Evolutionary conservation across 2,797 vertebrate genomes (phyloP), one percentile per base, ranked within the genome.

Genomic region (Melanotaenia parkinsoni): DNA sequence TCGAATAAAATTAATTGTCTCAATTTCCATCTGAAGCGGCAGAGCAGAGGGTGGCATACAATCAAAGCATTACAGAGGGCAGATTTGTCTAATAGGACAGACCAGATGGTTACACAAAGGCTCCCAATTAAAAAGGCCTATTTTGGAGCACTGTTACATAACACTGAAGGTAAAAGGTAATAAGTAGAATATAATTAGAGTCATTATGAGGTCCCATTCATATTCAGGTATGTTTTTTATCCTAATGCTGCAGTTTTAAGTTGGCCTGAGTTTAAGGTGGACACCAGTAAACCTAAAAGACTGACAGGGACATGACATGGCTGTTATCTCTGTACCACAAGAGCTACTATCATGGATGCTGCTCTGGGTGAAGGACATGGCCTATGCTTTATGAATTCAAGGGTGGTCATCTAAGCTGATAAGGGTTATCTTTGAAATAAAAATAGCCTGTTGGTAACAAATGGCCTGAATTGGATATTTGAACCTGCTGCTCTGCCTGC

Each of bases 401-500:
- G 76, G 80, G 77, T 88, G 82, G 84, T 81, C 85, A 83, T 89
- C 84, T 67, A 58, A 43, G 82, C 85, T 72, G 85, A 89, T 86
- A 82, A 76, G 60, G 83, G 79, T 86, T 86, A 86, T 85, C 81
- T 77, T 56, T 0, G 20, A 53, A 78, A 86, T 91, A 91, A 89
- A 88, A 89, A 90, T 90, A 91, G 81, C 64, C 53, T 2, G 35
- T 53, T 71, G 30, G 68, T 65, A 76, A 63, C 80, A 70, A 63
- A 26, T 67, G 72, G 71, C 58, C 76, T 66, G 79, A 80, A 86
- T 76, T 75, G 76, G 82, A 85, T 80, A 69, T 67, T 64, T 85
- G 83, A 88, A 87, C 74, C 71, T 10, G 47, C 38, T 74, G 35
- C 47, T 61, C n/a, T 3, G 50, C 67, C 47, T n/a, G 28, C 1